Conservation (phyloP, 2,888 invertebrate genomes). For the Eremobia ochroleuca region DNA sequence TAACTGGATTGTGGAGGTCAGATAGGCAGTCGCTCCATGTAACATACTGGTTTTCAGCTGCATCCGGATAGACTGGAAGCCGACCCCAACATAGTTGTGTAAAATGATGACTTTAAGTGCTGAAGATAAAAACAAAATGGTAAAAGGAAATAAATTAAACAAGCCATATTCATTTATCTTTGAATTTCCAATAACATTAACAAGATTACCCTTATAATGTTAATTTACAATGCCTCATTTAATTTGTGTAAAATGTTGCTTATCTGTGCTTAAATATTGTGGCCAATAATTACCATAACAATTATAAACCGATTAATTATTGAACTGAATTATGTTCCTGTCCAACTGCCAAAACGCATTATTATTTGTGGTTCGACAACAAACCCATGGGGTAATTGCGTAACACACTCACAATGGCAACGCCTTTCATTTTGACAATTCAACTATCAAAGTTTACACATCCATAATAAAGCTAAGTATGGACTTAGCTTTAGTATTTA, state of each 20-base stretch:
- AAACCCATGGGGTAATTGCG: neutral
- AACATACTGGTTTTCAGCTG: too few species aligned
- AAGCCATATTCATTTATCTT: neutral
- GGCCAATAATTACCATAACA: neutral
- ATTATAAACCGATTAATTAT: neutral
- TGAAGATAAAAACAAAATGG: neutral
- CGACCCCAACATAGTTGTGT: too few species aligned
- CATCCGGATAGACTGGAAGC: too few species aligned
- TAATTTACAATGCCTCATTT: slow-evolving; percentile 2
- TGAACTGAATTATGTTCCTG: neutral
- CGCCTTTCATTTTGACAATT: too few species aligned
- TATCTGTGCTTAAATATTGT: slow-evolving; percentile 11
- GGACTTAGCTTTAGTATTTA: too few species aligned
- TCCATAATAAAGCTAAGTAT: too few species aligned
- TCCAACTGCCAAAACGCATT: neutral
- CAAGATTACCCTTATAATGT: neutral
- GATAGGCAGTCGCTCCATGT: too few species aligned
- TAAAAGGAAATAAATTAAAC: neutral
- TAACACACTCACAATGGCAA: too few species aligned
- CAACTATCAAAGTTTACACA: too few species aligned
- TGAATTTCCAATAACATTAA: slow-evolving; percentile 1
- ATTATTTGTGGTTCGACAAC: neutral
- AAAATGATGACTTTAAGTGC: too few species aligned
- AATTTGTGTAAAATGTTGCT: slow-evolving; percentile 3
- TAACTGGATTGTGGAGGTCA: too few species aligned